These are phyloP conservation scores for Brachyrhaphis roseni DNA, from an alignment of 2,797 vertebrate species.

Conservation along the genomic window DNA sequence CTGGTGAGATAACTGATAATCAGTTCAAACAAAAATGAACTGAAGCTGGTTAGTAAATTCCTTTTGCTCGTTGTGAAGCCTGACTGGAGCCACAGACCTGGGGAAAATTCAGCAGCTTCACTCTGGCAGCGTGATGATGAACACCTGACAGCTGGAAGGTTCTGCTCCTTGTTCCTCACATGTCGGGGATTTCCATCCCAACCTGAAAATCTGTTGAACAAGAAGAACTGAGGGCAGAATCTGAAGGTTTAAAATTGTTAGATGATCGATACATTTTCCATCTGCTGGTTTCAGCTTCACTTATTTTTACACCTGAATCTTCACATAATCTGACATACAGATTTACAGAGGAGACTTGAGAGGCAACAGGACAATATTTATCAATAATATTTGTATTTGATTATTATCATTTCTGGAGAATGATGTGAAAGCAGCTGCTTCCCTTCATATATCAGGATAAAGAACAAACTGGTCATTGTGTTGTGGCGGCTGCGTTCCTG, in stretches of 20 bases:
- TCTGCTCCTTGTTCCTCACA: background rate
- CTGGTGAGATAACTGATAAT: background rate
- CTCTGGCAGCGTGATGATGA: background rate
- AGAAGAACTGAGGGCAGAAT: background rate
- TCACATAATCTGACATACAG: slow-evolving; percentile 8
- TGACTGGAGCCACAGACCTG: slow-evolving; percentile 32
- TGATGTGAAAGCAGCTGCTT: background rate
- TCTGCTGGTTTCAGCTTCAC: slow-evolving; percentile 1
- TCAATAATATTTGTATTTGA: background rate
- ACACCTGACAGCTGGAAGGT: slow-evolving; percentile 8
- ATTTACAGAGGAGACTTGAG: slow-evolving; percentile 1
- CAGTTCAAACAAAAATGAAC: background rate
- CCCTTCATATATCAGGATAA: slow-evolving; percentile 9
- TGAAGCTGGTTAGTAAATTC: background rate
- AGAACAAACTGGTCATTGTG: slow-evolving; percentile 41
- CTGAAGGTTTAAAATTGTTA: slow-evolving; percentile 15
- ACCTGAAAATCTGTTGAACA: background rate
- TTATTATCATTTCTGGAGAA: background rate
- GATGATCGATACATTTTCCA: background rate
- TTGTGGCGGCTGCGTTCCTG: slow-evolving; percentile 11
- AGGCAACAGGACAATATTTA: background rate
- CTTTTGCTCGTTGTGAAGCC: slow-evolving; percentile 13
- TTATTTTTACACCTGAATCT: slow-evolving; percentile 2
- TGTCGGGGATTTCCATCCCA: background rate
- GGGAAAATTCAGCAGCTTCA: slow-evolving; percentile 1